Base-by-base conservation (phyloP, 2,113 vertebrate species). In the Rissa tridactyla region DNA sequence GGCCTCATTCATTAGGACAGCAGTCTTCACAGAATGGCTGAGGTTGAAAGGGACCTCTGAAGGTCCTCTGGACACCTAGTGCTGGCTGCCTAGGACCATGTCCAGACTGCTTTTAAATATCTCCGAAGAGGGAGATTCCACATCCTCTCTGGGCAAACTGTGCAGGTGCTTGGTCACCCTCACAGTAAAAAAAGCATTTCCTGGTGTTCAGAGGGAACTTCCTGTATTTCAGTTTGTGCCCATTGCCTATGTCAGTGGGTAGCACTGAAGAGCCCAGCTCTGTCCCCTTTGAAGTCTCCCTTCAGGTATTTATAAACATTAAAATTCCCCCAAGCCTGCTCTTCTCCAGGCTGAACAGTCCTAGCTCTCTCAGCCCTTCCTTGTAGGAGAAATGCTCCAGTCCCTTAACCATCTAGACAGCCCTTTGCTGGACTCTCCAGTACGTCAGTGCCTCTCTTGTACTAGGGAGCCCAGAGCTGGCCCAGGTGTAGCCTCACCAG, bases 241-340 rank as follows among this genome's bases (percentile, higher is more conserved):
- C 13, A 26, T 42, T 76, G 38, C 20, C n/a, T 60, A 47, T 60
- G 18, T 51, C 46, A 82, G 15, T 51, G 19, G 19, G 15, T 29
- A 61, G 22, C 49, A 55, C 36, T n/a, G 29, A 61, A 70, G 9
- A 92, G 65, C 14, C 22, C 60, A 18, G n/a, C 30, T 68, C 11
- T 62, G 44, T 22, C 20, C 19, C 60, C 38, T 61, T 38, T 13
- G 15, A 27, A 34, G 29, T 44, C 27, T 68, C 52, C 61, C 62
- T 46, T 65, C 22, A 47, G 13, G 8, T 46, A 47, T 20, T 65
- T 73, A 34, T 30, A 77, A 8, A 57, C 4, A 40, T 13, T 29
- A 44, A 29, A 15, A 82, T 20, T 25, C 3, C 16, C 34, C 16
- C 0, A 0, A 85, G 46, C 23, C 44, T 40, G 61, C 9, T 52